Percentiles rank a stretch among this genome's conserved stretches.
Conservation (phyloP, 92 coral and sea anemone species). For the Anthopleura xanthogrammica region DNA sequence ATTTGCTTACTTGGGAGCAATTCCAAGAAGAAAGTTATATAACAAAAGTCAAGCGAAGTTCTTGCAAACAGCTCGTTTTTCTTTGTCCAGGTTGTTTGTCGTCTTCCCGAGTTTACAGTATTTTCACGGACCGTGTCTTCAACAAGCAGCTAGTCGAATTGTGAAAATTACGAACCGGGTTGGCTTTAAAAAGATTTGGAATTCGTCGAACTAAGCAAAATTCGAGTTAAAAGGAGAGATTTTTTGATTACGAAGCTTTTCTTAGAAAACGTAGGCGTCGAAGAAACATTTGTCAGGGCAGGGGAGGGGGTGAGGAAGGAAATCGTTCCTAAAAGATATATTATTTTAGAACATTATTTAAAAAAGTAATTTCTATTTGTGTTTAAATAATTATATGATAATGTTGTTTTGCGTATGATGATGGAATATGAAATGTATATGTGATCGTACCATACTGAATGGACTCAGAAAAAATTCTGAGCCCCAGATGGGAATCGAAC, state of each 20-base stretch:
- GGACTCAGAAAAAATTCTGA: too few species aligned
- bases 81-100: not conserved
- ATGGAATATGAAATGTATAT: too few species aligned
- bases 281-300: too few species aligned
- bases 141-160: not conserved
- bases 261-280: not conserved
- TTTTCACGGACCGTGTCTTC: constrained; percentile 2
- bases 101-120: not conserved
- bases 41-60: not conserved
- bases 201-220: not conserved
- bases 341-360: not conserved
- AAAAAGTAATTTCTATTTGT: too few species aligned
- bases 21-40: not conserved
- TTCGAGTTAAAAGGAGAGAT: not conserved
- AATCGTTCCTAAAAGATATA: not conserved
- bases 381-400: too few species aligned
- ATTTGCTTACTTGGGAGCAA: not conserved
- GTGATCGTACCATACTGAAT: too few species aligned
- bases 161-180: not conserved
- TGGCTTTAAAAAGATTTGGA: not conserved
- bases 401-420: too few species aligned
- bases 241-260: not conserved
- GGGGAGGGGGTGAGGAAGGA: not conserved
- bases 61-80: not conserved
- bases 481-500: too few species aligned